A percentile compares a stretch with the other conserved stretches of the same genome.
These are phyloP conservation scores for Odocoileus hemionus DNA, from an alignment of 2,113 vertebrate species.

Conservation along the genomic window DNA sequence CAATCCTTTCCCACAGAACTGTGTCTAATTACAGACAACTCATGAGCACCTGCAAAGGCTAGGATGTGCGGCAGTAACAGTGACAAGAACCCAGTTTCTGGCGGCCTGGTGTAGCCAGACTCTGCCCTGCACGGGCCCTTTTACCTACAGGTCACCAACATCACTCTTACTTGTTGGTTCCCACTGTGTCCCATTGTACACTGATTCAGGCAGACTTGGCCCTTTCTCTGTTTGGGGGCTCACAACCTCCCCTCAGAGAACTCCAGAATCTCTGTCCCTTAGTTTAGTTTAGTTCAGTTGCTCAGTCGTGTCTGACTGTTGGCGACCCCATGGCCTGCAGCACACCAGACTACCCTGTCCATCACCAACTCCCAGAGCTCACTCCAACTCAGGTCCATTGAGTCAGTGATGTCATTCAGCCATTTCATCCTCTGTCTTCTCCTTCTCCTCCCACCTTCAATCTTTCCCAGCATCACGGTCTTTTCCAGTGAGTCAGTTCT, in stretches of 20 bases:
- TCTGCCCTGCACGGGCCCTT: background rate
- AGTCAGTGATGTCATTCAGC: background rate
- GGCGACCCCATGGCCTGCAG: background rate
- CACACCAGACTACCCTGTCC: background rate
- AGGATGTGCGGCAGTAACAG: background rate
- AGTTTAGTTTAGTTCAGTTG: background rate
- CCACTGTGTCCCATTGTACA: background rate
- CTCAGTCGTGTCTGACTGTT: background rate
- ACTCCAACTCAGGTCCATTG: background rate
- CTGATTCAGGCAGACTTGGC: background rate
- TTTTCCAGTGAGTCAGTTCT: background rate
- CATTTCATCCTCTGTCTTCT: background rate
- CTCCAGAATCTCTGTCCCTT: background rate
- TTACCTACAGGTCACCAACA: background rate
- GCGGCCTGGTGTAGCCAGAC: background rate
- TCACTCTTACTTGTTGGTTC: no score
- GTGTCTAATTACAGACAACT: background rate
- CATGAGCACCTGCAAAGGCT: no score
- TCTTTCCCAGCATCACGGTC: background rate
- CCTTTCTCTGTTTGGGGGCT: background rate
- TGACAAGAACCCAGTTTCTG: background rate
- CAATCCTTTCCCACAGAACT: background rate
- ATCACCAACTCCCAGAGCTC: background rate
- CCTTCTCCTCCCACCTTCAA: background rate
- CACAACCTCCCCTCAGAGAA: background rate